phyloP scores from a whole-genome alignment of 2,797 vertebrate species.

The Halcyon smyrnensis region DNA sequence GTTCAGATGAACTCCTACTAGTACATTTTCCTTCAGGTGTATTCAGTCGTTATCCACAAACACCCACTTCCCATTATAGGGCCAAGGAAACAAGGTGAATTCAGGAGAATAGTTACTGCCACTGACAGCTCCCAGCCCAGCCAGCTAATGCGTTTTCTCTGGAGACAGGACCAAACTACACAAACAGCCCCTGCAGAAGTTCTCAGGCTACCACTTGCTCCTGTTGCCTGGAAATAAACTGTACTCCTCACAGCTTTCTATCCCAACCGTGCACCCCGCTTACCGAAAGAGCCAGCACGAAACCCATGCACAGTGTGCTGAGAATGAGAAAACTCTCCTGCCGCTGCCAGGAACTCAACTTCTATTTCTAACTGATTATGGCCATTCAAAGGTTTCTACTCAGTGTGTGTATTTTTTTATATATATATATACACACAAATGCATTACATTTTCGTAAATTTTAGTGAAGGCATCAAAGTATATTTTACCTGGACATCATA shows the following conservation, averaged over 20 bases:
- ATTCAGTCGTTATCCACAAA: not conserved
- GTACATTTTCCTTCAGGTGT: not conserved
- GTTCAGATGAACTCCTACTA: not conserved
- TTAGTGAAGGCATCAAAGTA: not conserved
- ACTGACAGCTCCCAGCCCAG: not conserved
- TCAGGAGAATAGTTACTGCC: not conserved
- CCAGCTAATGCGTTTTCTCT: slow-evolving; percentile 17
- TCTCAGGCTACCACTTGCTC: not conserved
- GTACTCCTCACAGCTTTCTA: not conserved
- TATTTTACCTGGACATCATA: slow-evolving; percentile 95
- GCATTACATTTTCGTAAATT: not conserved
- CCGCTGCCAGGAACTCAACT: not conserved
- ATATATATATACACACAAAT: too few relatives aligned
- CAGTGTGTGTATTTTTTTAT: too few relatives aligned
- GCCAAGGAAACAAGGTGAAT: not conserved
- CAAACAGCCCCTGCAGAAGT: slow-evolving; percentile 19
- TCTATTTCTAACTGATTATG: not conserved
- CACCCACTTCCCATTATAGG: not conserved
- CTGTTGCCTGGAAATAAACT: not conserved
- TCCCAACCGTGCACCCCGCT: not conserved
- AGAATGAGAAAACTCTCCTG: not conserved
- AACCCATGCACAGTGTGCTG: not conserved
- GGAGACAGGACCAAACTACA: not conserved
- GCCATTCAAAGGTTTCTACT: not conserved
- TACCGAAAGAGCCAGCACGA: not conserved